Evolutionary conservation across 2,888 invertebrate species (phyloP).

Genomic region (Drosophila falleni): DNA sequence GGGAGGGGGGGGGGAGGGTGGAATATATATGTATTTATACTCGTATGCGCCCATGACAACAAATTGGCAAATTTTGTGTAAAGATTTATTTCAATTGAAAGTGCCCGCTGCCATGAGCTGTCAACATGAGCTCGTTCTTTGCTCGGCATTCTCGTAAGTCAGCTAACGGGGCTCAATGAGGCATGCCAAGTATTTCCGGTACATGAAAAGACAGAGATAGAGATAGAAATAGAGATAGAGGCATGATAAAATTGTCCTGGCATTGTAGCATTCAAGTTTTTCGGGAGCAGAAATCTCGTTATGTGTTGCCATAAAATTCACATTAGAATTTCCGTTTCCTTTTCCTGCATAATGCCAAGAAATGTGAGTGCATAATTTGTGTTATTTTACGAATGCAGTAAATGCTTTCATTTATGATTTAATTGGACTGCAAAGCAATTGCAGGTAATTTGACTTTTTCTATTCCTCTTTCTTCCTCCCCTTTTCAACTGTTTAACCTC

Average conservation of each 20-base stretch:
- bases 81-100: conserved; percentile 81
- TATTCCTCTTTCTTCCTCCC: background rate
- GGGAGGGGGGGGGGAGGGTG: conserved; percentile 8
- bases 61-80: conserved; percentile 78
- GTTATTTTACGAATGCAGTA: conserved; percentile 27
- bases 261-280: conserved; percentile 37
- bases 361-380: conserved; percentile 39
- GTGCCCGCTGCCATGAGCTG: conserved; percentile 71
- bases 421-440: conserved; percentile 3
- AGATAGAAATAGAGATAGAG: background rate
- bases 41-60: conserved; percentile 56
- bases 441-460: background rate
- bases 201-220: conserved; percentile 27
- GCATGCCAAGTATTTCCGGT: conserved; percentile 77
- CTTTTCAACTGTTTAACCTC: background rate
- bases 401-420: conserved; percentile 23
- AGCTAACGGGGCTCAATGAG: conserved; percentile 78
- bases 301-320: conserved; percentile 76
- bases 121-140: conserved; percentile 58
- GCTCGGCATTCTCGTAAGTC: conserved; percentile 46
- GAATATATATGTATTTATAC: background rate
- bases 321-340: conserved; percentile 71
- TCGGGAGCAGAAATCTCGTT: conserved; percentile 46
- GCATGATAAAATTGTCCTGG: conserved; percentile 21
- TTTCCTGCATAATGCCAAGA: conserved; percentile 23